Evolutionary conservation across 2,797 vertebrate genomes (phyloP), one percentile per base, ranked within the genome.

Genomic region (Poecile montanus): DNA sequence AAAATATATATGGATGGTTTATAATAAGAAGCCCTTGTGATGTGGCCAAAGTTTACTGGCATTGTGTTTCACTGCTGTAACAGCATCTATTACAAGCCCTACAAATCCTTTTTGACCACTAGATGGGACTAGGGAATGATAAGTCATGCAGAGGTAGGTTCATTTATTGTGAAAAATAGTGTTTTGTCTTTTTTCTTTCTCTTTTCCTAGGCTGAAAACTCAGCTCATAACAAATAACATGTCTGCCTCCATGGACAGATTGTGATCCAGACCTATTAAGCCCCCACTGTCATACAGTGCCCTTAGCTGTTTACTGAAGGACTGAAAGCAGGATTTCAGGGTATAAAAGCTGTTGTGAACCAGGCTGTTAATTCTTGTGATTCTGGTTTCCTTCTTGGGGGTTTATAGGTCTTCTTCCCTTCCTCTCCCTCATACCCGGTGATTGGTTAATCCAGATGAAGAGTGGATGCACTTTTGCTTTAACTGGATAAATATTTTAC

Each of bases 61-160:
- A 0, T 13, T 89, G 17, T 63, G n/a, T 73, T 70, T 88, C 1
- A 0, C 40, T 75, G 58, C 62, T 2, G 2, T 81, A 57, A 58
- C 57, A 79, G 13, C 32, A 42, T 76, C 34, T 63, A 8, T 85
- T 78, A 56, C 44, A 74, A 91, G 21, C 32, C 56, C 58, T 77
- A 91, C 30, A 67, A 60, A 89, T 82, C 16, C 11, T 92, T 91
- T 95, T 85, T 89, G 68, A 78, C 93, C 62, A 0, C 95, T 94
- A 96, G 94, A 58, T 96, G 95, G 91, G 95, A 96, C 83, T 92
- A 89, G 83, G 94, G 86, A 95, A 86, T 92, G 95, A 66, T 60
- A 94, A 89, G 94, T 85, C 47, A 78, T 14, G n/a, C 40, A 67
- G 45, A 68, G 29, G 19, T 65, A 42, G 14, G 50, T 71, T 80